These are phyloP conservation scores for Pseudomyrmex gracilis DNA, from an alignment of 1,140 invertebrate genomes.

Conservation along the genomic window DNA sequence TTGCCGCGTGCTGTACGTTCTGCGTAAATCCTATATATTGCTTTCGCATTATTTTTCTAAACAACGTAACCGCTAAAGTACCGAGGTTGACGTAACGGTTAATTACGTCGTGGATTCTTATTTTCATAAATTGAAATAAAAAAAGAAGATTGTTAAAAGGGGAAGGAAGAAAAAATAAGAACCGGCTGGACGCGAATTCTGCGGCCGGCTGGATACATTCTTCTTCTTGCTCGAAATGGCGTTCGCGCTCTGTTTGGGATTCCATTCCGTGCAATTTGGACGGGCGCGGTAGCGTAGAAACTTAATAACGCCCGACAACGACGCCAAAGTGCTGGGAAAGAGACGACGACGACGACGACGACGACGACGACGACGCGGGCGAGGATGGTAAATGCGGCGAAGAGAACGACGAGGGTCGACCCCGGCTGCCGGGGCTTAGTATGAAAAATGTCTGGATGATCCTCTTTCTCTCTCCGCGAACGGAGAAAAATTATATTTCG, in stretches of 20 bases:
- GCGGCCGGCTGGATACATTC: constrained; percentile 64
- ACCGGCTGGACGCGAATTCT: constrained; percentile 50
- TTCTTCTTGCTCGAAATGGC: constrained; percentile 60
- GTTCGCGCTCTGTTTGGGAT: constrained; percentile 71
- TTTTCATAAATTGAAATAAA: background rate
- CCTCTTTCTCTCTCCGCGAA: constrained; percentile 48
- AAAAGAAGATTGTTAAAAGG: background rate
- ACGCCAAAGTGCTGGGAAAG: constrained; percentile 60
- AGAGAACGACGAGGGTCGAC: constrained; percentile 61
- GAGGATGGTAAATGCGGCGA: constrained; percentile 57
- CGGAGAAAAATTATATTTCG: constrained; percentile 79
- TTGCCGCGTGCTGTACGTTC: too few species aligned
- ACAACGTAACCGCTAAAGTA: too few species aligned
- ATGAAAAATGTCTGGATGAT: constrained; percentile 81
- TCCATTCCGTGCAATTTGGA: constrained; percentile 73
- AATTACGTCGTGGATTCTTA: background rate
- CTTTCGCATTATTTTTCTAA: background rate
- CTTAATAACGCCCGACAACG: constrained; percentile 72
- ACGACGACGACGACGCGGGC: constrained; percentile 54
- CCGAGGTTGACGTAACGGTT: constrained; percentile 9
- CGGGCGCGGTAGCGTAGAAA: constrained; percentile 62
- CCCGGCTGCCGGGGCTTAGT: constrained; percentile 73
- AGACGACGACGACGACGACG: constrained; percentile 57
- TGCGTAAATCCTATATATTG: background rate
- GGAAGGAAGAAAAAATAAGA: background rate